Conservation (phyloP, 2,113 vertebrate species). For the Potamarius usumacintae region DNA sequence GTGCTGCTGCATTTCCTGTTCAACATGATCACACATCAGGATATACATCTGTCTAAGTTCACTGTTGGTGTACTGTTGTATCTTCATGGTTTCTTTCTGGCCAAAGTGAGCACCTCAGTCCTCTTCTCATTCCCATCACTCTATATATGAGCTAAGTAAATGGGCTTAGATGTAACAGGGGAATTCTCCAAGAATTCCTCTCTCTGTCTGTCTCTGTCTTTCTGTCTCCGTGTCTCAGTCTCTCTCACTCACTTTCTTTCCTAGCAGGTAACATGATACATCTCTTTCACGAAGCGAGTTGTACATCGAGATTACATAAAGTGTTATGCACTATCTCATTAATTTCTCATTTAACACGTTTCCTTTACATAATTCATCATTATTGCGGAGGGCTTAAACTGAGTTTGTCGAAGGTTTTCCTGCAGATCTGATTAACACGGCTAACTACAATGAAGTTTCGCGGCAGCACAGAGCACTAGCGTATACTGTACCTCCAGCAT, state of each 20-base stretch:
- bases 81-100: not conserved
- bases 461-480: not conserved
- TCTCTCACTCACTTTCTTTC: slow-evolving; percentile 1
- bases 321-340: slow-evolving; percentile 52
- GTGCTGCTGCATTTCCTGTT: not conserved
- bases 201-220: not conserved
- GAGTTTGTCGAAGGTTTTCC: slow-evolving; percentile 42
- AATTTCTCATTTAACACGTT: slow-evolving; percentile 61
- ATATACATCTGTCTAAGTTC: not conserved
- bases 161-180: slow-evolving; percentile 13
- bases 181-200: slow-evolving; percentile 25
- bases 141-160: slow-evolving; percentile 27
- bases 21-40: not conserved
- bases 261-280: slow-evolving; percentile 52
- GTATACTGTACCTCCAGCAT: not conserved
- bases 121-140: not conserved
- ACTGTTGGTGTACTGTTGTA: too few species aligned
- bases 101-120: not conserved
- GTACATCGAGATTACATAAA: slow-evolving; percentile 61
- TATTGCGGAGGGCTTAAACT: slow-evolving; percentile 39
- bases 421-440: slow-evolving; percentile 46
- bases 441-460: slow-evolving; percentile 20
- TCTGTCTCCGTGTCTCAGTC: not conserved
- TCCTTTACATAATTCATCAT: slow-evolving; percentile 58
- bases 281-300: slow-evolving; percentile 55